These are phyloP conservation scores for Panthera tigris DNA, from an alignment of 2,113 vertebrate genomes.

Conservation along the genomic window DNA sequence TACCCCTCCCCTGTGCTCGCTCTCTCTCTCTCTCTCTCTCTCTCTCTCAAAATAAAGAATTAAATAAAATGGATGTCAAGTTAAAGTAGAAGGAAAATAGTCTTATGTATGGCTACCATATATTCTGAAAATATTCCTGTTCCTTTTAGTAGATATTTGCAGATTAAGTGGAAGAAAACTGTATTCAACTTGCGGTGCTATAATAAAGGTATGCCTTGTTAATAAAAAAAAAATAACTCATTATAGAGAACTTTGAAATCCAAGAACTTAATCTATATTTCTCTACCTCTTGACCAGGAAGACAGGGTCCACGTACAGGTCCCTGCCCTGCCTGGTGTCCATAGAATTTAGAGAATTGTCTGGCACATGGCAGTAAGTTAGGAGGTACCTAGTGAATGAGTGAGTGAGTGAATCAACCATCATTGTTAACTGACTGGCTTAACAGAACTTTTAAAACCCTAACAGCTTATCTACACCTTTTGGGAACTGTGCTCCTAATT, in stretches of 20 bases:
- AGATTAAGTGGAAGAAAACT: not conserved
- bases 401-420: not conserved
- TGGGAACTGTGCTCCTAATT: not conserved
- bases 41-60: not conserved
- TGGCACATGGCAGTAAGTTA: not conserved
- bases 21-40: too few relatives aligned
- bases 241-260: not conserved
- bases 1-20: too few relatives aligned
- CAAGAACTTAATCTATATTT: not conserved
- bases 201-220: not conserved
- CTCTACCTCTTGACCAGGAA: not conserved
- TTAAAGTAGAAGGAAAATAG: not conserved
- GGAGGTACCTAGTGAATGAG: not conserved
- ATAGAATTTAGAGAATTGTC: not conserved
- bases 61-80: not conserved
- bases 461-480: not conserved
- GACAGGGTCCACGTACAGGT: not conserved
- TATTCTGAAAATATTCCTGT: not conserved
- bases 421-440: fast-evolving
- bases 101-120: not conserved
- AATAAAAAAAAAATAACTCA: not conserved
- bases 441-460: not conserved
- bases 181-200: not conserved
- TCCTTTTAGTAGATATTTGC: not conserved
- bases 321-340: not conserved